These are phyloP conservation scores for Lingula anatina DNA, from an alignment of 2,888 invertebrate genomes.

Conservation along the genomic window DNA sequence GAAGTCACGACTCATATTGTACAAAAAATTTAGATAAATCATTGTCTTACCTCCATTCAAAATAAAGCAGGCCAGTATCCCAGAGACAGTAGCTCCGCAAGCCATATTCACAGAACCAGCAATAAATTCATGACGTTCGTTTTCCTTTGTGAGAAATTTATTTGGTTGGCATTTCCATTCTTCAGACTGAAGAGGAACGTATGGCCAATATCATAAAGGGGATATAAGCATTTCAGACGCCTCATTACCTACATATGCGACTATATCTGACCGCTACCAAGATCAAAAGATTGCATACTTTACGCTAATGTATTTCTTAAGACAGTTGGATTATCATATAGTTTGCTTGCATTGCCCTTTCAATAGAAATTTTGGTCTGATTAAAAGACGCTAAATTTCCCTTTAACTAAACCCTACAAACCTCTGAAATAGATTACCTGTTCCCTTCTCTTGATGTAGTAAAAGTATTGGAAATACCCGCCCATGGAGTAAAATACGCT, in stretches of 20 bases:
- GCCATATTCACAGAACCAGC: slow-evolving; percentile 61
- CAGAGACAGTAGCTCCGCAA: slow-evolving; percentile 58
- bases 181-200: slow-evolving; percentile 49
- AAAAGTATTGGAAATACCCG: slow-evolving; percentile 67
- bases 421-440: slow-evolving; percentile 6
- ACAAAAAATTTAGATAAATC: no score
- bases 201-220: neutral
- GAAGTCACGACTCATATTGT: no score
- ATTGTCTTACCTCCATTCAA: slow-evolving; percentile 58
- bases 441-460: slow-evolving; percentile 63
- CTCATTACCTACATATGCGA: no score
- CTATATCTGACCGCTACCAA: neutral
- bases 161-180: slow-evolving; percentile 73
- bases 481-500: slow-evolving; percentile 63
- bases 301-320: no score
- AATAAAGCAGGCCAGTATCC: slow-evolving; percentile 64
- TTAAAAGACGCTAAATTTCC: neutral
- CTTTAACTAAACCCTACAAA: neutral
- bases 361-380: no score
- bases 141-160: slow-evolving; percentile 64
- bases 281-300: no score
- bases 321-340: no score
- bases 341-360: no score
- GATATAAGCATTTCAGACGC: no score
- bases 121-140: slow-evolving; percentile 67